phyloP scores from a whole-genome alignment of 2,888 invertebrate genomes.

The Lasioglossum pauxillum region DNA sequence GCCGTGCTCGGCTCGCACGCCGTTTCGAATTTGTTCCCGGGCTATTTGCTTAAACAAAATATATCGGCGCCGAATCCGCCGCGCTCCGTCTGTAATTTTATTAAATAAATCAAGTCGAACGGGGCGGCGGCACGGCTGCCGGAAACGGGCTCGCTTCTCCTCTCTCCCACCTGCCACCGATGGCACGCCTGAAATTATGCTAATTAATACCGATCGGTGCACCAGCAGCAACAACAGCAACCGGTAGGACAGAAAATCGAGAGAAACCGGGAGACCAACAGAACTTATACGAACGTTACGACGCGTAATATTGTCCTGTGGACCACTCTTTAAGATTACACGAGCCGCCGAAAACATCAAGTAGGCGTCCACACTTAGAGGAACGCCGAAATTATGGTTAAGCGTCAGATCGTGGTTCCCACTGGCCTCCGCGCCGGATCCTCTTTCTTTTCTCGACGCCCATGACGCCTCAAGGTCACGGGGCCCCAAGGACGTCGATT shows the following conservation, averaged over 20 bases:
- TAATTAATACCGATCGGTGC: constrained; percentile 65
- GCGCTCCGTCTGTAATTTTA: constrained; percentile 52
- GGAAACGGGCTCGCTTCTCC: constrained; percentile 54
- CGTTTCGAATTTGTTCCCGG: constrained; percentile 38
- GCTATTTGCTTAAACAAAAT: constrained; percentile 32
- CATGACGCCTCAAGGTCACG: constrained; percentile 8
- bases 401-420: not conserved
- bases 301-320: constrained; percentile 42
- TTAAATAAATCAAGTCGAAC: constrained; percentile 63
- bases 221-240: constrained; percentile 24
- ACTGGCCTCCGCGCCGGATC: not conserved
- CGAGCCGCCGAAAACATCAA: constrained; percentile 39
- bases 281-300: constrained; percentile 3
- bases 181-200: constrained; percentile 65
- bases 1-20: not conserved
- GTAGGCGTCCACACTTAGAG: constrained; percentile 42
- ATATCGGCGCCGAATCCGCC: constrained; percentile 25
- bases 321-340: constrained; percentile 47
- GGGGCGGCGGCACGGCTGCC: constrained; percentile 59
- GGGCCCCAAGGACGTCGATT: not conserved
- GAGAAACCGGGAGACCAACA: not conserved
- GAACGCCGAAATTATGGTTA: constrained; percentile 45
- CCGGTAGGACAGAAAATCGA: not conserved
- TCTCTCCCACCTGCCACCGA: constrained; percentile 63
- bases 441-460: not conserved